These are phyloP conservation scores for Phyllostomus discolor DNA, from an alignment of 2,113 vertebrate genomes.

Conservation along the genomic window DNA sequence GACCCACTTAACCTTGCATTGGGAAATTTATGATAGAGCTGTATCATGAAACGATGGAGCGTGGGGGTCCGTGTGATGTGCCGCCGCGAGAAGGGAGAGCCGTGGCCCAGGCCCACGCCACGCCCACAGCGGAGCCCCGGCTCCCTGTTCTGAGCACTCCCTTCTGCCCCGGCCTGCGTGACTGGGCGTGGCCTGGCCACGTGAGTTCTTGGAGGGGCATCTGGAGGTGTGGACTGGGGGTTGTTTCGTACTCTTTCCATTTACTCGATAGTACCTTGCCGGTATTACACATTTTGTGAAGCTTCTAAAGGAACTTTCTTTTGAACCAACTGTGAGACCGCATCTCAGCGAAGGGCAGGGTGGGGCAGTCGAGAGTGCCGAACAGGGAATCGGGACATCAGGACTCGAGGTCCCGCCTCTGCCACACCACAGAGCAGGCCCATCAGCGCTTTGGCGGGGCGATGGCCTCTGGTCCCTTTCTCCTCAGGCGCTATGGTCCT, in stretches of 20 bases:
- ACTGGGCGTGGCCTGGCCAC: neutral
- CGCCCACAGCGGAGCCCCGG: fast-evolving
- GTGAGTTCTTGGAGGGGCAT: no score
- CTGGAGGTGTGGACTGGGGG: neutral
- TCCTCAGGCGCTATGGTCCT: neutral
- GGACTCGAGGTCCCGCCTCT: neutral
- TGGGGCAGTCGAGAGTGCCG: neutral
- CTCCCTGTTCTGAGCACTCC: neutral
- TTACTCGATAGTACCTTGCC: neutral
- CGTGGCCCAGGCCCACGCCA: fast-evolving
- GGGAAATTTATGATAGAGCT: neutral
- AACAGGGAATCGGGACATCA: fast-evolving
- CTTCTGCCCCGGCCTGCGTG: fast-evolving
- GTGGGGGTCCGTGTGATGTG: neutral
- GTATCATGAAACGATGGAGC: neutral
- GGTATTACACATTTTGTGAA: neutral
- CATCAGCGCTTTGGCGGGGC: fast-evolving
- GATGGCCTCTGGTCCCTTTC: neutral
- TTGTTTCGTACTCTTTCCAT: neutral
- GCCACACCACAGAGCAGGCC: neutral
- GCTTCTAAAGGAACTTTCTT: neutral
- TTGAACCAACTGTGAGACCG: neutral
- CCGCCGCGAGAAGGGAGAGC: neutral
- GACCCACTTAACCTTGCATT: neutral
- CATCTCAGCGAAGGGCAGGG: neutral